Conservation (phyloP, 2,888 invertebrate species). For the Ametastegia equiseti region DNA sequence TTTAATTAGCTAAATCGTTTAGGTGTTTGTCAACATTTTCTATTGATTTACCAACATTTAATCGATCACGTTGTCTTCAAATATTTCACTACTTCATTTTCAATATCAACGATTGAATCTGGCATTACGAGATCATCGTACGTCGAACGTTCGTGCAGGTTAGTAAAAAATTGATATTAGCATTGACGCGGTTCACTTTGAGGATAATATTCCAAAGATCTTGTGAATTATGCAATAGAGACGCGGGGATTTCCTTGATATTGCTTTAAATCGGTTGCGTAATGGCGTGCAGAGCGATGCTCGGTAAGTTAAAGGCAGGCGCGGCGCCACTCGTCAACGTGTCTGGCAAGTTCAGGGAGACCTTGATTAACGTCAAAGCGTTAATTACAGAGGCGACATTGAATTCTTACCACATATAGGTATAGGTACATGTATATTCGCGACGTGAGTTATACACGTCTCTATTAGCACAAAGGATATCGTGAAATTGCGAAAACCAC, state of each 20-base stretch:
- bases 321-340: not conserved
- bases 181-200: not conserved
- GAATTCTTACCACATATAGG: not conserved
- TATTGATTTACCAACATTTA: not conserved
- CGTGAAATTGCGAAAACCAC: not conserved
- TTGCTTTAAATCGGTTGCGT: not conserved
- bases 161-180: not conserved
- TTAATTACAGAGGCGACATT: not conserved
- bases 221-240: not conserved
- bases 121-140: too few relatives aligned
- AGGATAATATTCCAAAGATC: not conserved
- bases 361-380: slow-evolving; percentile 6
- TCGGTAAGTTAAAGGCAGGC: not conserved
- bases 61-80: not conserved
- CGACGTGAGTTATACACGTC: not conserved
- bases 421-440: not conserved
- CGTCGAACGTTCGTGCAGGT: not conserved
- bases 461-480: too few relatives aligned
- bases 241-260: not conserved
- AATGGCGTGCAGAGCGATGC: not conserved
- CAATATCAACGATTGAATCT: not conserved
- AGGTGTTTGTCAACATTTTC: not conserved
- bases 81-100: not conserved
- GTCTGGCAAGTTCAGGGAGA: not conserved
- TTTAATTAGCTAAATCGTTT: not conserved